Base-by-base conservation (phyloP, 2,113 vertebrate genomes). In the Microtus ochrogaster region DNA sequence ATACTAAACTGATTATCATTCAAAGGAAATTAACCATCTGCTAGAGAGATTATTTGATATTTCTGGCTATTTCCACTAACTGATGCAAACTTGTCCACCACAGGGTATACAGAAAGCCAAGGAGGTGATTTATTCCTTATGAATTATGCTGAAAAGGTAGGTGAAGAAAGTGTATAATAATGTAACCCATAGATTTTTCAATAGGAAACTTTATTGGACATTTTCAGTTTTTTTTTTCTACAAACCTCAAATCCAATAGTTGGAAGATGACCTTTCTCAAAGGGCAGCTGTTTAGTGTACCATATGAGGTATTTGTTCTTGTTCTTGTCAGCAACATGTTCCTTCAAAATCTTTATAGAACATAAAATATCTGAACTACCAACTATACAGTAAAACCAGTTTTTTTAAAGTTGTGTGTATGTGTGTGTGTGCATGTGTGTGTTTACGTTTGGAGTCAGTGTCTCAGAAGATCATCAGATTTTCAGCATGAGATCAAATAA, bases 1-100 rank as follows among this genome's bases (percentile, higher is more conserved):
- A 82, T 33, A 33, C 8, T 94, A 93, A 96, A 95, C 36, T 89
- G 70, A 66, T 89, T 83, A 83, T 96, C 90, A 94, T 84, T 90
- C 55, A 91, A 70, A 83, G 21, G 36, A 95, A 97, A 96, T 92
- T 89, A 91, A 86, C 49, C 66, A 91, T 73, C 26, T 58, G 24
- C 30, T 96, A 63, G 95, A 95, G 89, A 5, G 0, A 52, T 74
- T 74, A 49, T 97, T 92, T 92, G 66, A 82, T 68, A 92, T 92
- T 70, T 92, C 73, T 96, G 52, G 4, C 65, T 77, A 33, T 73
- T 52, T 95, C 86, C 47, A 66, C 36, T 91, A 47, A 86, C 44
- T 92, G 44, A 88, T 90, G 78, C 61, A 96, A 91, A n/a, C 39
- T 85, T 92, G 66, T 91, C 82, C 2, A 47, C 33, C 61, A 58